A percentile compares a stretch with the other conserved stretches of the same genome.
phyloP scores from a whole-genome alignment of 2,113 vertebrate genomes.

The Notechis scutatus region DNA sequence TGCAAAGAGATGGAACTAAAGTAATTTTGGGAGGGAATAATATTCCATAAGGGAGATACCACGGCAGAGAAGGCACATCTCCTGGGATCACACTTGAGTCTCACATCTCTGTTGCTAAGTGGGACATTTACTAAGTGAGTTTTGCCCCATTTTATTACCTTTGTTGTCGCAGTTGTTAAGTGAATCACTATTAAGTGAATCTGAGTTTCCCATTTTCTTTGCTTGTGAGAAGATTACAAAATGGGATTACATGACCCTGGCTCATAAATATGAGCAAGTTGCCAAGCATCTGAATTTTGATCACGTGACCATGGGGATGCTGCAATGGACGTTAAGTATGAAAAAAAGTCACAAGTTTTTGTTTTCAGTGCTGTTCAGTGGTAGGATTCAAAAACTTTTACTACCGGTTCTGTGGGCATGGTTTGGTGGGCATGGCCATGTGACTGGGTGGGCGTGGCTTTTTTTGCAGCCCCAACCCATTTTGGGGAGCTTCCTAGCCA shows the following conservation, averaged over 20 bases:
- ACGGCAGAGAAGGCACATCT: background rate
- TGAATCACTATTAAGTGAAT: background rate
- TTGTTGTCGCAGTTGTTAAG: background rate
- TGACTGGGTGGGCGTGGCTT: too few relatives aligned
- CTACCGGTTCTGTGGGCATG: too few relatives aligned
- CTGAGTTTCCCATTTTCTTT: background rate
- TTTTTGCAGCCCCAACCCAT: too few relatives aligned
- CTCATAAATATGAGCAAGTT: background rate
- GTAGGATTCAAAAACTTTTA: too few relatives aligned
- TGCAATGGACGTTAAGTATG: background rate
- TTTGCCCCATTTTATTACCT: background rate
- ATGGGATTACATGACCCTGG: background rate
- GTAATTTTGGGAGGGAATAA: background rate
- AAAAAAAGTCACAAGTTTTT: background rate
- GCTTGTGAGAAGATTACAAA: background rate
- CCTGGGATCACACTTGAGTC: background rate
- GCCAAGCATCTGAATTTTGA: background rate
- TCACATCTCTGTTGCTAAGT: background rate
- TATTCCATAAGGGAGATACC: background rate
- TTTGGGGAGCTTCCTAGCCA: too few relatives aligned
- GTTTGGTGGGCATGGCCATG: too few relatives aligned
- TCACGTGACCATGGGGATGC: background rate
- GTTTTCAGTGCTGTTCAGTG: background rate
- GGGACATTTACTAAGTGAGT: background rate
- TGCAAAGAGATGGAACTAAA: background rate